phyloP scores from a whole-genome alignment of 2,888 invertebrate species.

The Neuroscelio doddi region DNA sequence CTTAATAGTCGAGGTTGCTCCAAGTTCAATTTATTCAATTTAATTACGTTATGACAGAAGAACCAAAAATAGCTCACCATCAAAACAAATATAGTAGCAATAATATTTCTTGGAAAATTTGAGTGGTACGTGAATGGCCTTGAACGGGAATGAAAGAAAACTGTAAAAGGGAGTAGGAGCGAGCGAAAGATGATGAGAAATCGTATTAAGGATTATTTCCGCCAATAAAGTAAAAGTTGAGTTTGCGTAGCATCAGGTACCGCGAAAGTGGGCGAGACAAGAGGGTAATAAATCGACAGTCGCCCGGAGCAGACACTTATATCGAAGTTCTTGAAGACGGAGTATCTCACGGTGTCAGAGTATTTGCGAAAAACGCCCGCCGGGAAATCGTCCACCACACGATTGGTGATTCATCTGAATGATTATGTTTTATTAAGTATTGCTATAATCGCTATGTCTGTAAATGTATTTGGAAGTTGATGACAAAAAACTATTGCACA shows the following conservation, averaged over 20 bases:
- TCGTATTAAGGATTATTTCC: constrained; percentile 70
- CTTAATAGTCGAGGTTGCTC: constrained; percentile 38
- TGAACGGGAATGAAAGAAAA: constrained; percentile 49
- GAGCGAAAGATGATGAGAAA: constrained; percentile 59
- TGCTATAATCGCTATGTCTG: too few species aligned
- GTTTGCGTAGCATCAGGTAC: constrained; percentile 51
- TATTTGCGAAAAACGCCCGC: constrained; percentile 52
- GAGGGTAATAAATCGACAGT: constrained; percentile 66
- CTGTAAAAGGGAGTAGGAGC: constrained; percentile 46
- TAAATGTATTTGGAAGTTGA: too few species aligned
- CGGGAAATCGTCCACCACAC: constrained; percentile 53
- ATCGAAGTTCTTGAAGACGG: constrained; percentile 54
- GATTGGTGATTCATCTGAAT: constrained; percentile 48
- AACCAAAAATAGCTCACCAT: constrained; percentile 2
- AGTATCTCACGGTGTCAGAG: constrained; percentile 28
- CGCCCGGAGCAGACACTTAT: constrained; percentile 68
- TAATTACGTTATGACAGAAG: not conserved
- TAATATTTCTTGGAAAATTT: constrained; percentile 3
- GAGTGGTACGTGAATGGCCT: constrained; percentile 27
- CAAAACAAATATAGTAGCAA: constrained; percentile 1
- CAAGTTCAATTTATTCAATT: constrained; percentile 9
- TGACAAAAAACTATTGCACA: too few species aligned
- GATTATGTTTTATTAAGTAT: constrained; percentile 5
- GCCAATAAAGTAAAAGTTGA: constrained; percentile 67
- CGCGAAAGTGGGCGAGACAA: constrained; percentile 53